Evolutionary conservation across 1,140 invertebrate species (phyloP).

Genomic region (Zaprionus capensis): DNA sequence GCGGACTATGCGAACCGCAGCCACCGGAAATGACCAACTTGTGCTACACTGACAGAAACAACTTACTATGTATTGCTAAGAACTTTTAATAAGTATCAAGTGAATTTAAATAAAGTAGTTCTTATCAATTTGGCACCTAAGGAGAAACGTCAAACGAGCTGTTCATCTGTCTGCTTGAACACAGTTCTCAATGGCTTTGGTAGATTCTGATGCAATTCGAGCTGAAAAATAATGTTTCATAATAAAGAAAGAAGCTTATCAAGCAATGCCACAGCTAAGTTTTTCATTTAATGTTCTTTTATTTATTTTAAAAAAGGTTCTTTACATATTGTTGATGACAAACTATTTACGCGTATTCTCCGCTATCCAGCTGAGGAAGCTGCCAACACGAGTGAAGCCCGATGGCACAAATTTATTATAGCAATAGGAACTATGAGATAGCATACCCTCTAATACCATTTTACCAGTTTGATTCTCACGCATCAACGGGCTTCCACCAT

Average conservation of each 20-base stretch:
- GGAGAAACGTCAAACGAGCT: no score
- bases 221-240: no score
- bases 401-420: background rate
- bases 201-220: no score
- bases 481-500: background rate
- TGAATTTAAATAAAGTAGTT: background rate
- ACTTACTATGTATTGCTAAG: background rate
- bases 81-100: background rate
- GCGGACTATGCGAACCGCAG: constrained; percentile 59
- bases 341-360: background rate
- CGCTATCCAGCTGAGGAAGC: background rate
- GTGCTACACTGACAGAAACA: constrained; percentile 15
- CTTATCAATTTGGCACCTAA: background rate
- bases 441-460: background rate
- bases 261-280: no score
- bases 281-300: no score
- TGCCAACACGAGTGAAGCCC: background rate
- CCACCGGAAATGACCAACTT: constrained; percentile 72
- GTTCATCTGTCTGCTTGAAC: no score
- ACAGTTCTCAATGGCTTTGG: no score
- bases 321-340: no score
- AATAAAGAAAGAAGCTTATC: no score
- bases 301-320: no score
- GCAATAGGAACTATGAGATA: background rate
- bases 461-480: background rate